Percentiles rank a stretch among this genome's conserved stretches.
Evolutionary conservation across 2,113 vertebrate genomes (phyloP).

Genomic region (Spea multiplicata): DNA sequence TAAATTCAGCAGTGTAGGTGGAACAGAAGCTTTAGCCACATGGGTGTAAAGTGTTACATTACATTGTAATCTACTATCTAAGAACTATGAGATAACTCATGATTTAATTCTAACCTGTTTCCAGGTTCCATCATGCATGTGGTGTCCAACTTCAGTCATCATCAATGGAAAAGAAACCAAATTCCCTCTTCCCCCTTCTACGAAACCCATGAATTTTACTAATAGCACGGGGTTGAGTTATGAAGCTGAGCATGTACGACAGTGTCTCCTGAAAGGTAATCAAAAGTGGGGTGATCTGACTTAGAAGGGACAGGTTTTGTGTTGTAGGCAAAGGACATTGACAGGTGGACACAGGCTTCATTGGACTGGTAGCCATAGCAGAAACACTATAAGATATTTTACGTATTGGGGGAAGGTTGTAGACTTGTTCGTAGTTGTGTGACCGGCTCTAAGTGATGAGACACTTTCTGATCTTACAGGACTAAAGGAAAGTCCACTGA

Average conservation of each 20-base stretch:
- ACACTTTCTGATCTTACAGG: constrained; percentile 57
- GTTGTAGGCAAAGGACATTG: background rate
- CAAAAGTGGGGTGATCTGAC: background rate
- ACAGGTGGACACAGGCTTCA: no score
- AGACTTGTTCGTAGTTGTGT: background rate
- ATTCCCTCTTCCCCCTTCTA: constrained; percentile 67
- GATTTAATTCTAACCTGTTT: background rate
- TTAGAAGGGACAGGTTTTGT: background rate
- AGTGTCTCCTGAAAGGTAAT: constrained; percentile 78
- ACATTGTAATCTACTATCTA: no score
- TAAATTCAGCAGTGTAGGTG: no score
- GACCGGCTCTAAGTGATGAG: background rate
- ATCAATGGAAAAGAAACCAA: constrained; percentile 65
- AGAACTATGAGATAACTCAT: no score
- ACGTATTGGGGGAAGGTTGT: no score
- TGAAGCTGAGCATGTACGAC: constrained; percentile 77
- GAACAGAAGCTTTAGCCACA: no score
- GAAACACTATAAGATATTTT: no score
- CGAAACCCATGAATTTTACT: constrained; percentile 65
- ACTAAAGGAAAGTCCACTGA: constrained; percentile 75
- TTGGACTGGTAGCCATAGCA: no score
- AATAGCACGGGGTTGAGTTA: constrained; percentile 72
- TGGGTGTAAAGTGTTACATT: no score
- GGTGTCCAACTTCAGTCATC: constrained; percentile 71
- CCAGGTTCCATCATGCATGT: constrained; percentile 69